phyloP scores from a whole-genome alignment of 2,888 invertebrate species.

The Orthosia gracilis region DNA sequence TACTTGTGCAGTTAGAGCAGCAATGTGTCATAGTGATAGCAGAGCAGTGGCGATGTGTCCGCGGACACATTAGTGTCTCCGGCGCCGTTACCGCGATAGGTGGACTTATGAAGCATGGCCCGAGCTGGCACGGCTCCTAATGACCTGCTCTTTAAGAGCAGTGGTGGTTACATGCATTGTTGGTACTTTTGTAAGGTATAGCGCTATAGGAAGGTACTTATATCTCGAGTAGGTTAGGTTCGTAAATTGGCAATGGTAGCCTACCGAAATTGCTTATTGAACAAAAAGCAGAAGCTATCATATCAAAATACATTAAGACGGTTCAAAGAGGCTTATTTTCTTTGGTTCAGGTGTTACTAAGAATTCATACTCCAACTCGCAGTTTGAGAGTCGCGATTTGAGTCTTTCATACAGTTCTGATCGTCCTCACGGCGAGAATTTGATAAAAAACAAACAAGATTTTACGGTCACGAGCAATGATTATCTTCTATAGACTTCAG shows the following conservation, averaged over 20 bases:
- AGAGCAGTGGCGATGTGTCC: constrained; percentile 47
- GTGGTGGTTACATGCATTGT: not conserved
- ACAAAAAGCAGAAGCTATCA: not conserved
- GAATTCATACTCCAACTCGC: too few species aligned
- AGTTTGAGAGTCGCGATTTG: too few species aligned
- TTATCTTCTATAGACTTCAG: constrained; percentile 1
- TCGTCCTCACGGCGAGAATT: not conserved
- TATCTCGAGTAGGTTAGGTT: not conserved
- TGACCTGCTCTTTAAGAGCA: constrained; percentile 36
- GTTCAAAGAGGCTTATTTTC: too few species aligned
- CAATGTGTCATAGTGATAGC: constrained; percentile 43
- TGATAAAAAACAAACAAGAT: constrained; percentile 1
- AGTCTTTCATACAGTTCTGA: not conserved
- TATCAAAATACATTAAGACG: too few species aligned
- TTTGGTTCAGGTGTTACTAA: too few species aligned
- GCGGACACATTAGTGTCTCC: constrained; percentile 60
- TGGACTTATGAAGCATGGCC: constrained; percentile 45
- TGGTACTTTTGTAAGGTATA: not conserved
- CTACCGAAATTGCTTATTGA: not conserved
- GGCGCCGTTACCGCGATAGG: constrained; percentile 48
- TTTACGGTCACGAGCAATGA: constrained; percentile 23
- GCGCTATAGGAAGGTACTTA: not conserved
- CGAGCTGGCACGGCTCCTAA: constrained; percentile 61
- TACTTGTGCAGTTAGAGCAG: constrained; percentile 12
- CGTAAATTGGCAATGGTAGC: not conserved